These are phyloP conservation scores for Octopus bimaculoides DNA, from an alignment of 1,140 invertebrate genomes.

Conservation along the genomic window DNA sequence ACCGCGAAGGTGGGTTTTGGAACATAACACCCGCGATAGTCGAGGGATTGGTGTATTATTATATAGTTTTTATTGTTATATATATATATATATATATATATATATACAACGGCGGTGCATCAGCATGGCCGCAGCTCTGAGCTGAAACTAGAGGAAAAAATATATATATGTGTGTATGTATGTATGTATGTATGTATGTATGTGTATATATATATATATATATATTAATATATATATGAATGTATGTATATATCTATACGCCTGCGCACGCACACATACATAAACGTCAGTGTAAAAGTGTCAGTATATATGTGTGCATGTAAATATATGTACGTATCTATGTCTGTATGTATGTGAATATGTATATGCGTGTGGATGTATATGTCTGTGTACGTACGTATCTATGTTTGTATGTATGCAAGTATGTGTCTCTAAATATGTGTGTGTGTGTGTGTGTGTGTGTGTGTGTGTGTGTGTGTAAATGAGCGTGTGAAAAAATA, in stretches of 20 bases:
- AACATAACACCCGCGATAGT: no score
- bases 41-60: no score
- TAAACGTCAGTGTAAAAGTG: neutral
- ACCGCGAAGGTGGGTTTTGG: no score
- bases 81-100: neutral
- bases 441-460: neutral
- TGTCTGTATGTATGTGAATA: neutral
- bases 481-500: neutral
- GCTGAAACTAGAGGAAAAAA: no score
- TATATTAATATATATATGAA: neutral
- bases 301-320: neutral
- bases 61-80: neutral
- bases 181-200: neutral
- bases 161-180: neutral
- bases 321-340: neutral
- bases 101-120: no score
- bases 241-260: neutral
- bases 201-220: neutral
- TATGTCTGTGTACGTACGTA: neutral
- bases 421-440: neutral
- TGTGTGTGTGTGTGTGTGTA: conserved; percentile 2
- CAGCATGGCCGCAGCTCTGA: no score
- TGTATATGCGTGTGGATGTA: neutral
- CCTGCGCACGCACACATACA: neutral
- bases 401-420: neutral